Percentiles rank a stretch among this genome's conserved stretches.
phyloP scores from a whole-genome alignment of 1,140 invertebrate species.

The Palaemon carinicauda region DNA sequence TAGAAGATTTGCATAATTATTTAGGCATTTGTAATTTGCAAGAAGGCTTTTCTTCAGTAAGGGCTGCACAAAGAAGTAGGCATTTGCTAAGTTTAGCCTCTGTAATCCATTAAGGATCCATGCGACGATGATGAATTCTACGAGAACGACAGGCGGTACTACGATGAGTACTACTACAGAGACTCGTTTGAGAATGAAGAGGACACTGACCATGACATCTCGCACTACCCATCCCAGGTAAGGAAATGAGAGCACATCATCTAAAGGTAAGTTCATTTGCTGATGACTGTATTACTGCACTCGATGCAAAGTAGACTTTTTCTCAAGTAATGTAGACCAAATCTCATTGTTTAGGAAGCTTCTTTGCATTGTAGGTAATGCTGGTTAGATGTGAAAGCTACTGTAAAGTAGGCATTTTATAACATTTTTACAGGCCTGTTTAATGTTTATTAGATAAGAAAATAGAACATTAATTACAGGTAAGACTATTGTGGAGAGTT shows the following conservation, averaged over 20 bases:
- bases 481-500: too few relatives aligned
- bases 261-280: background rate
- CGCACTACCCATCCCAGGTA: slow-evolving; percentile 56
- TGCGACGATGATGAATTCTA: slow-evolving; percentile 58
- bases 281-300: background rate
- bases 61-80: background rate
- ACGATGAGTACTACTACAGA: slow-evolving; percentile 56
- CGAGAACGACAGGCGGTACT: slow-evolving; percentile 45
- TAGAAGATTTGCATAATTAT: too few relatives aligned
- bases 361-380: too few relatives aligned
- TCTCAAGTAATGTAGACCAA: too few relatives aligned
- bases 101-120: slow-evolving; percentile 56
- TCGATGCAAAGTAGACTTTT: background rate
- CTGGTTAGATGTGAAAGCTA: too few relatives aligned
- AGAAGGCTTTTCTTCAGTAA: background rate
- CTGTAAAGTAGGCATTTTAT: too few relatives aligned
- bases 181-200: slow-evolving; percentile 58
- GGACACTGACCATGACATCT: slow-evolving; percentile 51
- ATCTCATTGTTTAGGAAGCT: too few relatives aligned
- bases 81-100: slow-evolving; percentile 45
- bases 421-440: too few relatives aligned
- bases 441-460: too few relatives aligned
- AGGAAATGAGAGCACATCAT: slow-evolving; percentile 6
- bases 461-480: too few relatives aligned
- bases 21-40: background rate